A percentile compares a stretch with the other conserved stretches of the same genome.
phyloP scores from a whole-genome alignment of 1,140 invertebrate genomes.

The Ectropis grisescens region DNA sequence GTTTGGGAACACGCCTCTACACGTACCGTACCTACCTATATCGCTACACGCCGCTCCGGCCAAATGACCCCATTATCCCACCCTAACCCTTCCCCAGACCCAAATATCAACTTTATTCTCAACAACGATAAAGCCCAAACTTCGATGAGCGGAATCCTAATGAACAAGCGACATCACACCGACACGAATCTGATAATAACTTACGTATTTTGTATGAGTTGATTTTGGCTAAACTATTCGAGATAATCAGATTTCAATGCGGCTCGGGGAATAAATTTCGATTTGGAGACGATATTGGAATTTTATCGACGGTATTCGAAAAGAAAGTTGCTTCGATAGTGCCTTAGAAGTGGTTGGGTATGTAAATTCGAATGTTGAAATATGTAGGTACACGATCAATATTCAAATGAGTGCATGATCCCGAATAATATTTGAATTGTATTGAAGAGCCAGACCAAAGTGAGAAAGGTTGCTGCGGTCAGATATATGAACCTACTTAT shows the following conservation, averaged over 20 bases:
- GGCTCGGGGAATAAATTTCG: constrained; percentile 15
- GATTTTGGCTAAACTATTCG: constrained; percentile 14
- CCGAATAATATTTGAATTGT: too few species aligned
- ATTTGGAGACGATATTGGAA: constrained; percentile 1
- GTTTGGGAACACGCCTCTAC: constrained; percentile 32
- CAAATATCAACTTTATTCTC: constrained; percentile 26
- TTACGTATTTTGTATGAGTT: constrained; percentile 31
- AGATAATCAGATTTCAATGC: constrained; percentile 17
- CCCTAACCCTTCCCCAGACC: constrained; percentile 12
- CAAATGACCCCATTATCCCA: constrained; percentile 48
- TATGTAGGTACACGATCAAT: too few species aligned
- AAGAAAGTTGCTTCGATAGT: background rate
- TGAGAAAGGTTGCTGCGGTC: too few species aligned
- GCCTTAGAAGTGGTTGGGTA: background rate
- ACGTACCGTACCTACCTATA: constrained; percentile 24
- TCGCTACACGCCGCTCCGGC: constrained; percentile 40
- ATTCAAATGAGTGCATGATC: too few species aligned
- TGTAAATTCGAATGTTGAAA: too few species aligned
- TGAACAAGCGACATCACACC: constrained; percentile 22
- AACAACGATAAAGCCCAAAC: constrained; percentile 13
- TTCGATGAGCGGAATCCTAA: constrained; percentile 14
- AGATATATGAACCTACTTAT: too few species aligned
- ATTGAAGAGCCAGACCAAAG: too few species aligned
- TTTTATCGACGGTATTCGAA: background rate
- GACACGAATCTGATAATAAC: constrained; percentile 40